Evolutionary conservation across 2,888 invertebrate genomes (phyloP).

Genomic region (Allygus modestus): DNA sequence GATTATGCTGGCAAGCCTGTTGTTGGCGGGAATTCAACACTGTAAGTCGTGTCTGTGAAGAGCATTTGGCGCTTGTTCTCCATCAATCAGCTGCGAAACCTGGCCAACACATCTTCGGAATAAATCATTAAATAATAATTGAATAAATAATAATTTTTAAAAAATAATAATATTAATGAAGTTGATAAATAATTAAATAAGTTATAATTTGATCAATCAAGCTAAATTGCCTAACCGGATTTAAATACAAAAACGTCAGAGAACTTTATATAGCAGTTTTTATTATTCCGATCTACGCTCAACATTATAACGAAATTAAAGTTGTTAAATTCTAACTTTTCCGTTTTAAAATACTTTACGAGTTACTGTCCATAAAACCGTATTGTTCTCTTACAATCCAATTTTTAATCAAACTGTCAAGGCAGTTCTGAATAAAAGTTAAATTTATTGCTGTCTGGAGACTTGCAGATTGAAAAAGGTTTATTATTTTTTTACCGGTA

Average conservation of each 20-base stretch:
- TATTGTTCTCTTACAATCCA: background rate
- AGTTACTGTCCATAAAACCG: too few species aligned
- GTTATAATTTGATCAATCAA: too few species aligned
- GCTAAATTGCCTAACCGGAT: too few species aligned
- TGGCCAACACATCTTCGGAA: background rate
- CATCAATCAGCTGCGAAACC: background rate
- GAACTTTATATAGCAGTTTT: too few species aligned
- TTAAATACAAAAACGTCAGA: too few species aligned
- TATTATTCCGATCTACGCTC: too few species aligned
- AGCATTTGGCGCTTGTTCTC: background rate
- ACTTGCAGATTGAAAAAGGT: background rate
- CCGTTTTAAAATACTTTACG: too few species aligned
- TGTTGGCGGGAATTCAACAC: slow-evolving; percentile 8
- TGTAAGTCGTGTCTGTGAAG: background rate
- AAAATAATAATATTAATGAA: too few species aligned
- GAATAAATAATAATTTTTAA: background rate
- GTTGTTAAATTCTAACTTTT: too few species aligned
- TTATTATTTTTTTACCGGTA: too few species aligned
- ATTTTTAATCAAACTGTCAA: slow-evolving; percentile 1
- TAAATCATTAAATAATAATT: background rate
- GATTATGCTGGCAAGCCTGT: slow-evolving; percentile 28
- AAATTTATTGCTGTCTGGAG: background rate
- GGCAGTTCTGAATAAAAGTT: background rate
- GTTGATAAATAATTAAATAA: too few species aligned
- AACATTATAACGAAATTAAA: too few species aligned